Percentiles rank a stretch among this genome's conserved stretches.
These are phyloP conservation scores for Etheostoma perlongum DNA, from an alignment of 2,797 vertebrate genomes.

Conservation along the genomic window DNA sequence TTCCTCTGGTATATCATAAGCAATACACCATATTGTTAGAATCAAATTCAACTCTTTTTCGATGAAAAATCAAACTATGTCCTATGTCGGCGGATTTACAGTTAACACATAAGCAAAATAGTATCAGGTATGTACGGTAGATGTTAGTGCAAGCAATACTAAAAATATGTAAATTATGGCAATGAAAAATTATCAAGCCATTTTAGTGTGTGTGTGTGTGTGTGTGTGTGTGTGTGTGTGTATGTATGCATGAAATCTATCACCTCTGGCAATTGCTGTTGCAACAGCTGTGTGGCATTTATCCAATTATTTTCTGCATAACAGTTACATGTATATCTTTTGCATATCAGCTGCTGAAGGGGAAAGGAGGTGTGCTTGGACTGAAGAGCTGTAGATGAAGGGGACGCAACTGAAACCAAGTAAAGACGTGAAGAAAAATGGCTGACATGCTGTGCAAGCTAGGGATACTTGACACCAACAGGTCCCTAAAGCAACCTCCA, in stretches of 20 bases:
- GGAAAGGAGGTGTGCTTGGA: background rate
- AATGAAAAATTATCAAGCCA: slow-evolving; percentile 2
- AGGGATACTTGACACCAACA: slow-evolving; percentile 60
- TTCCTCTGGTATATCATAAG: background rate
- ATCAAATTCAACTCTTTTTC: background rate
- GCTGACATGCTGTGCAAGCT: slow-evolving; percentile 51
- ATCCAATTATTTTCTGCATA: background rate
- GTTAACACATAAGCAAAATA: background rate
- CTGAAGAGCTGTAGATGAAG: background rate
- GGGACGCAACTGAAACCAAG: slow-evolving; percentile 35
- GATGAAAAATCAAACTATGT: background rate
- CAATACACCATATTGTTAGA: background rate
- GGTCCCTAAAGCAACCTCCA: slow-evolving; percentile 50
- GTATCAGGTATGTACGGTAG: background rate
- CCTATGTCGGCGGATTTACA: background rate
- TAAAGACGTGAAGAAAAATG: slow-evolving; percentile 60
- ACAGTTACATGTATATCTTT: background rate
- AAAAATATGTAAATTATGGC: background rate
- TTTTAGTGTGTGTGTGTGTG: slow-evolving; percentile 4
- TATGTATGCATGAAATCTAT: background rate
- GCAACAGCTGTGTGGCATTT: slow-evolving; percentile 16
- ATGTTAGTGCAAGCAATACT: background rate
- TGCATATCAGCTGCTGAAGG: background rate
- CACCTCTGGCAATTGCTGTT: slow-evolving; percentile 3
- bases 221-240: slow-evolving; percentile 5